Evolutionary conservation across 2,888 invertebrate genomes (phyloP), one percentile per base, ranked within the genome.

Genomic region (Catocala nupta): DNA sequence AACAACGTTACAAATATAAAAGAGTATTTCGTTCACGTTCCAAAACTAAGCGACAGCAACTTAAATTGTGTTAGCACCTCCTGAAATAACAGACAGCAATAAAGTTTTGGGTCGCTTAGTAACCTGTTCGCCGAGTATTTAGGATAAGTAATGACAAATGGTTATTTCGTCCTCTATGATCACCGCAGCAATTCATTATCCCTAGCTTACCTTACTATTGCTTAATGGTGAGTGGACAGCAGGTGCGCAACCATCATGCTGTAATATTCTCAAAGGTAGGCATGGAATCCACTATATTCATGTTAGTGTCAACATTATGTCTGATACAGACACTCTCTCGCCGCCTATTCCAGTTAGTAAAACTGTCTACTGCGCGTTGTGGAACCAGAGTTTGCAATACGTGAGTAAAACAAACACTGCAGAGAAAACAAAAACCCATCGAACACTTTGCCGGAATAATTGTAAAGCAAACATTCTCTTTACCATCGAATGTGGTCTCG

Each of bases 41-140:
- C 68, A 58, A 63, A 68, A 51, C 60, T 58, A 34, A 68, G 36
- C 13, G 55, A 42, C 55, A 13, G 34, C 12, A 59, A 53, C 42
- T 59, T 59, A 65, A 70, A 70, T 63, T 65, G 59, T 56, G 57
- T 63, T 60, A 61, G 55, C 68, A 66, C 64, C 58, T 63, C 67
- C 63, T 61, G 57, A 55, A 70, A 71, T 62, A 73, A 48, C 44
- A 58, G 59, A 56, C 47, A 49, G 52, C 60, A 33, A 60, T 72
- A 72, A 74, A 73, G 65, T 73, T 73, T 71, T 62, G 72, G 74
- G 74, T 74, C 70, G 34, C 59, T 60, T 62, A 71, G 6, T 65
- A 71, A 70, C 62, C 67, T 60, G 53, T 58, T 59, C 11, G 36
- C 39, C 9, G 34, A 55, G 57, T 52, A 67, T 55, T 63, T 51